Conservation (phyloP, 2,797 vertebrate species). For the Perodicticus potto region DNA sequence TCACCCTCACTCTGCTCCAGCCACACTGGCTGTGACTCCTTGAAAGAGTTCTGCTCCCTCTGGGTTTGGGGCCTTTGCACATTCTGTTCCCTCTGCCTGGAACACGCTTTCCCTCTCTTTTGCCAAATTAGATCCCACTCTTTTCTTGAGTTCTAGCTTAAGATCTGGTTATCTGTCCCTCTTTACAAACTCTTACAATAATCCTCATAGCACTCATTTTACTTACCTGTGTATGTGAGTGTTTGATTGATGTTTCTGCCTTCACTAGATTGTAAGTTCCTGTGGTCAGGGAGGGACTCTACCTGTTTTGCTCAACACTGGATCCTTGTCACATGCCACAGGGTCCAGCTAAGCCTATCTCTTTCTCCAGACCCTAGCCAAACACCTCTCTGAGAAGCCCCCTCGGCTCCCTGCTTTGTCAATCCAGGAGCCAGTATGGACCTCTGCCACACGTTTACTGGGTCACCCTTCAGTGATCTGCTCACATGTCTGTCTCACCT, state of each 20-base stretch:
- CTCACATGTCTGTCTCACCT: neutral
- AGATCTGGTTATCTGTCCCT: neutral
- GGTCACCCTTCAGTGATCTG: neutral
- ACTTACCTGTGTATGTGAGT: rapidly evolving
- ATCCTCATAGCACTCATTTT: neutral
- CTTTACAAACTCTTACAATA: neutral
- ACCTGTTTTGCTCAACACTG: neutral
- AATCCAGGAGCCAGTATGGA: neutral
- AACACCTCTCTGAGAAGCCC: neutral
- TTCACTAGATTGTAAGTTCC: neutral
- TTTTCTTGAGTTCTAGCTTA: neutral
- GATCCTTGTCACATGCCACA: neutral
- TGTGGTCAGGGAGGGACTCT: neutral
- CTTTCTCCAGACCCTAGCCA: neutral
- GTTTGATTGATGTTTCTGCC: neutral
- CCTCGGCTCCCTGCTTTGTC: neutral
- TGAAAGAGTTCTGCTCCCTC: neutral
- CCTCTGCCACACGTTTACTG: rapidly evolving
- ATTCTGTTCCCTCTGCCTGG: neutral
- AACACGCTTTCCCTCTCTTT: neutral
- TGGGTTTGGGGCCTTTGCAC: neutral
- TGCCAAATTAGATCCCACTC: neutral
- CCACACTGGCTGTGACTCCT: neutral
- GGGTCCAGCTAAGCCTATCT: neutral
- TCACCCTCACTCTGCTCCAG: neutral